Base-by-base conservation (phyloP, 2,888 invertebrate genomes). In the Polydrusus pterygomalis region DNA sequence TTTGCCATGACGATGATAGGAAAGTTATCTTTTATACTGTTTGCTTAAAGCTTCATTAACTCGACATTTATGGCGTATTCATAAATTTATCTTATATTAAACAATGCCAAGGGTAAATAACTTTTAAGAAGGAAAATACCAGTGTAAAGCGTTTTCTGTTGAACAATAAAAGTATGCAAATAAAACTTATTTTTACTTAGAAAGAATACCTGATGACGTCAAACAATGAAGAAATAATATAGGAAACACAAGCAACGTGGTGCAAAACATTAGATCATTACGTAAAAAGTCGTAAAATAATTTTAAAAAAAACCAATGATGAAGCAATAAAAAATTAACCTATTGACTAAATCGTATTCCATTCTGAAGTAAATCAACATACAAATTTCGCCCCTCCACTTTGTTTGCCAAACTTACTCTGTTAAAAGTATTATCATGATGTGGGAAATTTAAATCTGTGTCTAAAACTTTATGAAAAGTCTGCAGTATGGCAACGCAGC, bases 1-100 rank as follows among this genome's bases (percentile, higher is more conserved):
- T 77, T 77, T 77, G 65, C 71, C 70, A 30, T 62, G 71, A 58
- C 58, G 70, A 77, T 63, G 70, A 77, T 67, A 67, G 56, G 62
- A 77, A 77, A 74, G 74, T 74, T 77, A 77, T 77, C 74, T 74
- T 74, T 74, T 65, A 72, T 72, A 54, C 69, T 77, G 77, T 77
- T 77, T 77, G 63, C 64, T 60, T 18, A 30, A 54, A 49, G 72
- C 69, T 74, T 74, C 77, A 77, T 77, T 77, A 77, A 69, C 75
- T 77, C 54, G 77, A 75, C 77, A 68, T 75, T 75, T 77, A 77
- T 75, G 56, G 70, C 45, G 71, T 68, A 74, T 77, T 77, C 77
- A 77, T 77, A 72, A 75, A 72, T 75, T 75, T 74, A 75, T 77
- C 75, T 73, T 62, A 74, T 47, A 69, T 75, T 77, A 75, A 77